Evolutionary conservation across 2,888 invertebrate genomes (phyloP).

Genomic region (Polietes domitor): DNA sequence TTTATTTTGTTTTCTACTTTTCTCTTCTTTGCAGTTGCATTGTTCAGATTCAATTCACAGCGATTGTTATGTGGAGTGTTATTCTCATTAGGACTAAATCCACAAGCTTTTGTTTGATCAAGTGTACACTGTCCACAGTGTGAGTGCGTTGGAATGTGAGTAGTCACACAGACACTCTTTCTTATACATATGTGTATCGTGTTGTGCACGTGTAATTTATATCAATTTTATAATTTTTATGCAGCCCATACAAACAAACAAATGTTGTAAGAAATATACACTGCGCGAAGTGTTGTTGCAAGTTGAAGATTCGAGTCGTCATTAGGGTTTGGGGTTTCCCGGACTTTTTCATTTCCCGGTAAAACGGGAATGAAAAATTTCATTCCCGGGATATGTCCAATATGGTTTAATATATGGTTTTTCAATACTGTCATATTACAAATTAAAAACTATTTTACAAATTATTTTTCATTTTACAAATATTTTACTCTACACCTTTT

Average conservation of each 20-base stretch:
- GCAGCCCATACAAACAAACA: background rate
- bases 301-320: too few species aligned
- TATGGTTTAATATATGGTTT: too few species aligned
- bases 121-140: conserved; percentile 36
- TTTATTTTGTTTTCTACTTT: background rate
- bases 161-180: background rate
- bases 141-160: conserved; percentile 24
- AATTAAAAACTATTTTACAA: too few species aligned
- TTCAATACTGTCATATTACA: too few species aligned
- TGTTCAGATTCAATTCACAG: background rate
- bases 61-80: conserved; percentile 13
- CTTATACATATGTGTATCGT: conserved; percentile 15
- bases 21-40: background rate
- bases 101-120: conserved; percentile 60
- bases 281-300: too few species aligned
- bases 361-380: too few species aligned
- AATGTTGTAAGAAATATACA: background rate
- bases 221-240: conserved; percentile 43
- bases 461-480: too few species aligned
- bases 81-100: conserved; percentile 48
- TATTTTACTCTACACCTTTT: too few species aligned
- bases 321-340: too few species aligned
- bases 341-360: too few species aligned
- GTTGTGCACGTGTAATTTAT: conserved; percentile 3
- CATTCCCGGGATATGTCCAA: too few species aligned